Evolutionary conservation across 1,140 invertebrate species (phyloP).

Genomic region (Vollenhovia emeryi): DNA sequence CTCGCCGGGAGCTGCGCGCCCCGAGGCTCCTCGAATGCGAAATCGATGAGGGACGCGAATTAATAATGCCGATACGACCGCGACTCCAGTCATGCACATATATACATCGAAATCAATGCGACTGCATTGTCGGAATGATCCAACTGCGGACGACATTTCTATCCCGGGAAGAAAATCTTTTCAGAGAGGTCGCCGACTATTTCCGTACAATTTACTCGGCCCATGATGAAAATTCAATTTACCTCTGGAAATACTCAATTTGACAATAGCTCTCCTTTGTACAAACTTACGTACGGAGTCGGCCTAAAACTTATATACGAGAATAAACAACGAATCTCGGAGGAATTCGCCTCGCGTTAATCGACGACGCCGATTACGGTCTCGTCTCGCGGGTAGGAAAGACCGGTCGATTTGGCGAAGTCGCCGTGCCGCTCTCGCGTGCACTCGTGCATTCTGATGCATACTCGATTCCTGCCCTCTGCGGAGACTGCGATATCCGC

Average conservation of each 20-base stretch:
- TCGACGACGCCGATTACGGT: constrained; percentile 25
- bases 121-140: constrained; percentile 46
- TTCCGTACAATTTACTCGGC: not conserved
- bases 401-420: constrained; percentile 29
- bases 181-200: constrained; percentile 8
- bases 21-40: constrained; percentile 26
- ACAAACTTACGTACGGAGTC: not conserved
- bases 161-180: constrained; percentile 41
- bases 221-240: not conserved
- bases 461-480: constrained; percentile 19
- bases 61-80: constrained; percentile 56
- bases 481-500: constrained; percentile 28
- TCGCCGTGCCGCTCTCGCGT: constrained; percentile 23
- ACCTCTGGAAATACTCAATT: not conserved
- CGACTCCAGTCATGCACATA: constrained; percentile 16
- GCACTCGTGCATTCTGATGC: constrained; percentile 34
- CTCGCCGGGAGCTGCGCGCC: not conserved
- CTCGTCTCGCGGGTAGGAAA: constrained; percentile 10
- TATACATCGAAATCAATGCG: not conserved
- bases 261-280: not conserved
- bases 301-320: no score
- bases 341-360: not conserved
- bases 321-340: not conserved
- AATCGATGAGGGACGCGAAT: constrained; percentile 54
- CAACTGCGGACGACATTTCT: constrained; percentile 38